phyloP scores from a whole-genome alignment of 2,888 invertebrate genomes.

The Ischnus inquisitorius region DNA sequence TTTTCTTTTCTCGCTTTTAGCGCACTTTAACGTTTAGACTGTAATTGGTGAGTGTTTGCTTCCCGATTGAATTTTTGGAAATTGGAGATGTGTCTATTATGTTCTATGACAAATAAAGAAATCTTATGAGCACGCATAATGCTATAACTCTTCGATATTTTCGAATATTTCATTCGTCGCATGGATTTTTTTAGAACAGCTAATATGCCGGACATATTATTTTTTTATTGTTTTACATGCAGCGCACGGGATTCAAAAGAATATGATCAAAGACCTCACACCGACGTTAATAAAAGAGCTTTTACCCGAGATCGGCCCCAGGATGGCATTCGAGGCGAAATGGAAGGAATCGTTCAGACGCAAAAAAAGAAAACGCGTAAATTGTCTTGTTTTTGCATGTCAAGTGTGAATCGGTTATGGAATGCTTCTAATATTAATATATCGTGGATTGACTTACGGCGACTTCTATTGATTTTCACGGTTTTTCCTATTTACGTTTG shows the following conservation, averaged over 20 bases:
- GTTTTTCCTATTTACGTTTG: background rate
- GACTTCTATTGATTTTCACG: background rate
- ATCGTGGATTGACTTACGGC: background rate
- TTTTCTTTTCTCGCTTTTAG: too few species aligned
- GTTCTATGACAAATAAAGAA: too few species aligned
- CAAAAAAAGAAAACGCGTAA: conserved; percentile 19
- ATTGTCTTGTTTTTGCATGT: conserved; percentile 4
- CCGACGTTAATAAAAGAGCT: conserved; percentile 8
- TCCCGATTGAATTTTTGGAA: too few species aligned
- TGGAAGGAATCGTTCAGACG: background rate
- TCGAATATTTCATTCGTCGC: too few species aligned
- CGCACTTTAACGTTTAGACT: too few species aligned
- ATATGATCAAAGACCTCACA: background rate
- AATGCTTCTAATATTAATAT: background rate
- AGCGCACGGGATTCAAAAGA: background rate
- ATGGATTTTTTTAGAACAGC: background rate
- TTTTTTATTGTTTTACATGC: background rate
- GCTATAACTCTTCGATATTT: too few species aligned
- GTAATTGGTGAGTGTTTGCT: too few species aligned
- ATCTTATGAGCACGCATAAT: too few species aligned
- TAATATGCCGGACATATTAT: too few species aligned
- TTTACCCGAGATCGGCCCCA: conserved; percentile 7
- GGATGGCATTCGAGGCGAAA: background rate
- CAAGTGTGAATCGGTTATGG: background rate
- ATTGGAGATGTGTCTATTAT: too few species aligned